These are phyloP conservation scores for Lasius fuliginosus DNA, from an alignment of 2,888 invertebrate species.

Conservation along the genomic window DNA sequence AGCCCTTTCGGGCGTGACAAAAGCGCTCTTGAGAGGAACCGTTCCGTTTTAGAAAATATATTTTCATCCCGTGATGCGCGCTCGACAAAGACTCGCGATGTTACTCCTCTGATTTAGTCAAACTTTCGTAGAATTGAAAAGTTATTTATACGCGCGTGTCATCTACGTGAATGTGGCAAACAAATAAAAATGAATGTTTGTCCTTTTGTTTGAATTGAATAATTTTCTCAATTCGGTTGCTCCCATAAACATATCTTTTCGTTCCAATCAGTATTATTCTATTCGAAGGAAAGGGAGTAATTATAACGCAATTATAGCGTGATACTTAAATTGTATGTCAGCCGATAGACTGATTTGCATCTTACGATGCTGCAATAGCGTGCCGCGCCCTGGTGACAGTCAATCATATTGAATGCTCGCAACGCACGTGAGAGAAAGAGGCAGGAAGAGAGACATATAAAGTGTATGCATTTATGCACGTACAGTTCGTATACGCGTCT, in stretches of 20 bases:
- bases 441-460: not conserved
- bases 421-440: constrained; percentile 5
- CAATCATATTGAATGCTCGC: not conserved
- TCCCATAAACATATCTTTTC: not conserved
- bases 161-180: not conserved
- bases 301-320: not conserved
- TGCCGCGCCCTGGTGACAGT: constrained; percentile 52
- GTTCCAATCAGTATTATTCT: not conserved
- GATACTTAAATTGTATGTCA: not conserved
- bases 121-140: constrained; percentile 39
- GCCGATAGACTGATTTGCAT: not conserved
- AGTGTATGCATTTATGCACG: constrained; percentile 53
- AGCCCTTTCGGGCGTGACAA: constrained; percentile 52
- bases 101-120: not conserved
- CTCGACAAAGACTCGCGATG: constrained; percentile 18
- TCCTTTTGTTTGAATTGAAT: not conserved
- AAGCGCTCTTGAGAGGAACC: constrained; percentile 53
- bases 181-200: not conserved
- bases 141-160: constrained; percentile 17
- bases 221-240: not conserved
- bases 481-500: constrained; percentile 6
- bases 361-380: constrained; percentile 41
- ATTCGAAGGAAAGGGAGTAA: not conserved
- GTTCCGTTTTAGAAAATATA: constrained; percentile 53
- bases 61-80: constrained; percentile 38